Conservation (phyloP, 2,113 vertebrate species). For the Todiramphus chloris region DNA sequence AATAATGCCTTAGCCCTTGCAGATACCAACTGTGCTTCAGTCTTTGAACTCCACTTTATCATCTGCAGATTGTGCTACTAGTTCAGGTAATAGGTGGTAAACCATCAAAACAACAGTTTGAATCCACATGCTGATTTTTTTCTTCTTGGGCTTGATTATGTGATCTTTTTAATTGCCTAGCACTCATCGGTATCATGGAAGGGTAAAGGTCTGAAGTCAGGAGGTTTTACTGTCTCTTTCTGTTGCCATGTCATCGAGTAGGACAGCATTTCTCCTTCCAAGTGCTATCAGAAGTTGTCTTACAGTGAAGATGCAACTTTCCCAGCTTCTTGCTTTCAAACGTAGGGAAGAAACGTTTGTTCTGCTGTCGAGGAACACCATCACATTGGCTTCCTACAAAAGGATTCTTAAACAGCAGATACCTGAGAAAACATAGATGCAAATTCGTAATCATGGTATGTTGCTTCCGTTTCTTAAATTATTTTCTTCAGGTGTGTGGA, state of each 20-base stretch:
- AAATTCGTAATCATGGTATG: not conserved
- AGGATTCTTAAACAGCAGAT: not conserved
- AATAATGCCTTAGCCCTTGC: not conserved
- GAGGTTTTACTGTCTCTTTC: not conserved
- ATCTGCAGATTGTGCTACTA: fast-evolving
- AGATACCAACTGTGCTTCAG: not conserved
- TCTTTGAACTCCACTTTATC: not conserved
- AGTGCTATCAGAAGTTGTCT: not conserved
- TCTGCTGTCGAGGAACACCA: not conserved
- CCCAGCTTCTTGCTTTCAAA: not conserved
- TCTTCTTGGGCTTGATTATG: not conserved
- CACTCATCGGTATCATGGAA: not conserved
- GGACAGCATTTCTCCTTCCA: not conserved
- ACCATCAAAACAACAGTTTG: not conserved
- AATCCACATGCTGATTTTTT: not conserved
- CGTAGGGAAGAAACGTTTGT: fast-evolving
- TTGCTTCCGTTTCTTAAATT: not conserved
- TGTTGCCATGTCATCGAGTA: not conserved
- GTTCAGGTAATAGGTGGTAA: not conserved
- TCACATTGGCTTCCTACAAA: not conserved
- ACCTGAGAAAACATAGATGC: not conserved
- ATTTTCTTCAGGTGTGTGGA: not conserved
- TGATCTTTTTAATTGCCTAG: not conserved
- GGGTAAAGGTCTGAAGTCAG: not conserved
- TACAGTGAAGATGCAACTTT: not conserved